Evolutionary conservation across 2,113 vertebrate species (phyloP).

Genomic region (Oreochromis tanganicae): DNA sequence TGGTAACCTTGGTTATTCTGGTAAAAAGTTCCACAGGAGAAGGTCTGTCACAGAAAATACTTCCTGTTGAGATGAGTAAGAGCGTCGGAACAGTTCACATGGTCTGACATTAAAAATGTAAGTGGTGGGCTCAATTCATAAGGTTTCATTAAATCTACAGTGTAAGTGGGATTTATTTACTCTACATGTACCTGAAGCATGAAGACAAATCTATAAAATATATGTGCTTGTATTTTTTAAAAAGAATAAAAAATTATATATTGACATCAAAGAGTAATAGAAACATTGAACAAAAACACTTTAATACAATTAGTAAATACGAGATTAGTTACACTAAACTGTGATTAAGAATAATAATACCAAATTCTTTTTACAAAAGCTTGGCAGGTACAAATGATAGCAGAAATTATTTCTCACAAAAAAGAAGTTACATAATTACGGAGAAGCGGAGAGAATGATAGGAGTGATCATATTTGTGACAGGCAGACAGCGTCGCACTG

Average conservation of each 20-base stretch:
- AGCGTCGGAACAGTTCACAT: not conserved
- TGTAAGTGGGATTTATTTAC: not conserved
- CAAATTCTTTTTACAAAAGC: slow-evolving; percentile 12
- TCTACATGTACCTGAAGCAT: not conserved
- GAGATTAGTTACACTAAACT: slow-evolving; percentile 25
- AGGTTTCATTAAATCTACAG: not conserved
- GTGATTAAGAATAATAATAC: slow-evolving; percentile 10
- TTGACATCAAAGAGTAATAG: not conserved
- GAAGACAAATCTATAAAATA: not conserved
- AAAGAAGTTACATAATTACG: slow-evolving; percentile 53
- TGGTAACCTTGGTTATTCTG: not conserved
- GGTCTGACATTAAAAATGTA: not conserved
- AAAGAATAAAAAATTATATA: not conserved
- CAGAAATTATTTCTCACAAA: slow-evolving; percentile 20
- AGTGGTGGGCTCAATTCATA: not conserved
- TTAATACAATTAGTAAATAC: not conserved
- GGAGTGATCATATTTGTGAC: slow-evolving; percentile 56
- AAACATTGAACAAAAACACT: not conserved
- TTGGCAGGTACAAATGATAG: slow-evolving; percentile 42
- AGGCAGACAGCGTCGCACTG: slow-evolving; percentile 51
- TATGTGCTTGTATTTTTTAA: not conserved
- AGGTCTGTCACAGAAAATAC: not conserved
- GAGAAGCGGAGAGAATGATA: slow-evolving; percentile 50
- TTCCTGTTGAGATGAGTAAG: not conserved
- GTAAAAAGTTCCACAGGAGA: not conserved